phyloP scores from a whole-genome alignment of 2,888 invertebrate species.

The Sympetrum striolatum region DNA sequence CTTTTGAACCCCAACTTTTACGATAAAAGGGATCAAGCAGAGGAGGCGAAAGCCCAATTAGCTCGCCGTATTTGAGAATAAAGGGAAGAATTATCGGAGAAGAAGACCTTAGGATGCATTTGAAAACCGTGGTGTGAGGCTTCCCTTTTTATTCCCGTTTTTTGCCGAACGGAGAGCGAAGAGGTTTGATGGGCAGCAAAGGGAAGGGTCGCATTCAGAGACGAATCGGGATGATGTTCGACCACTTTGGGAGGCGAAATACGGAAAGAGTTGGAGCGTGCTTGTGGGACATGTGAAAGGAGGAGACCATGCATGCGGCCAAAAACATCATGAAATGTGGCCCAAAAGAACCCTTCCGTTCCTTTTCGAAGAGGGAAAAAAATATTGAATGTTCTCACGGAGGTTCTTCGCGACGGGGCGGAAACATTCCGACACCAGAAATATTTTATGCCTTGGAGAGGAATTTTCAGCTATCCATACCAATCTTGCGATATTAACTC shows the following conservation, averaged over 20 bases:
- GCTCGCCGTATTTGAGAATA: neutral
- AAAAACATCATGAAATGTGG: neutral
- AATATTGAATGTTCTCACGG: neutral
- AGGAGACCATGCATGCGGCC: neutral
- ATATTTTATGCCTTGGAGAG: too few species aligned
- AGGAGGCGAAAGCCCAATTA: neutral
- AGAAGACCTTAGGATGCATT: neutral
- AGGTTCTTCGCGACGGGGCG: neutral
- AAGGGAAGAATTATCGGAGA: neutral
- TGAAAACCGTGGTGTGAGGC: neutral
- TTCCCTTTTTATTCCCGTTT: neutral
- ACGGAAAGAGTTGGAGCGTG: conserved; percentile 30
- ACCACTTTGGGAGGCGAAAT: conserved; percentile 28
- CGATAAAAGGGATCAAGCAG: neutral
- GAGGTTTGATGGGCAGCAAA: neutral
- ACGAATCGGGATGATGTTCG: neutral
- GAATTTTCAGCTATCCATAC: too few species aligned
- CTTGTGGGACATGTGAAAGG: neutral
- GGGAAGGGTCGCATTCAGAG: neutral
- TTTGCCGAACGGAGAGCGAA: neutral
- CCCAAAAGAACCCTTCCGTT: neutral
- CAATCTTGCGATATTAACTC: too few species aligned
- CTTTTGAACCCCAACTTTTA: neutral
- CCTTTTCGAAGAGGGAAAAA: neutral
- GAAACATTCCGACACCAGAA: neutral